phyloP scores from a whole-genome alignment of 2,113 vertebrate species.

The Brachionichthys hirsutus region DNA sequence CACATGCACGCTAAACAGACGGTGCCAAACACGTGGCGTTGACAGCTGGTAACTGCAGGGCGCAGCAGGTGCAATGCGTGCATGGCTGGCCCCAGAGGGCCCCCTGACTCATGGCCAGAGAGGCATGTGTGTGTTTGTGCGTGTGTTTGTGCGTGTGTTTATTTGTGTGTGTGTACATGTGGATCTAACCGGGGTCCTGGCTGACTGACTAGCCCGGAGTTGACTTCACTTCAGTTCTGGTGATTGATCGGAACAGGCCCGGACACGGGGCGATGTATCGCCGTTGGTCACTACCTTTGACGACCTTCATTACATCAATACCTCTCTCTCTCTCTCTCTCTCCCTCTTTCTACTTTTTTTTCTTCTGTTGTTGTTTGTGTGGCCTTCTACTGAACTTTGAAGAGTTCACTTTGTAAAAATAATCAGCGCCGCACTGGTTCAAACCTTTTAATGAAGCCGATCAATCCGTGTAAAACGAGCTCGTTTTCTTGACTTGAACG shows the following conservation, averaged over 20 bases:
- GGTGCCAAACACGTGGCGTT: slow-evolving; percentile 69
- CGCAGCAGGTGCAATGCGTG: slow-evolving; percentile 72
- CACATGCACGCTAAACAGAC: slow-evolving; percentile 55
- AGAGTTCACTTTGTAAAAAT: slow-evolving; percentile 48
- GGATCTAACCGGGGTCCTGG: slow-evolving; percentile 38
- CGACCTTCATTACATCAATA: slow-evolving; percentile 74
- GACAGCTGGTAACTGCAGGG: slow-evolving; percentile 80
- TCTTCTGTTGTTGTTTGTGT: slow-evolving; percentile 36
- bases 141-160: slow-evolving; percentile 33
- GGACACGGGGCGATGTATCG: slow-evolving; percentile 62
- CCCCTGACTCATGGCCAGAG: slow-evolving; percentile 74
- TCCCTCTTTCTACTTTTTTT: slow-evolving; percentile 21
- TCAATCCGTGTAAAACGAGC: too few relatives aligned
- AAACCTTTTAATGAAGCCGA: too few relatives aligned
- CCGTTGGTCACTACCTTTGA: slow-evolving; percentile 70
- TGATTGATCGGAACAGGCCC: slow-evolving; percentile 75
- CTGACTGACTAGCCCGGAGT: slow-evolving; percentile 68
- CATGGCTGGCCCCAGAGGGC: slow-evolving; percentile 70
- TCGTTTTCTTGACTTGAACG: too few relatives aligned
- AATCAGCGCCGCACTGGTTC: slow-evolving; percentile 11
- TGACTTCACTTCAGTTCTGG: slow-evolving; percentile 71
- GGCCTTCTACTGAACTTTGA: slow-evolving; percentile 54
- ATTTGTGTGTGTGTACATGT: slow-evolving; percentile 14
- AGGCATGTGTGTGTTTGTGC: slow-evolving; percentile 60
- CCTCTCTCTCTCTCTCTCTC: slow-evolving; percentile 28